Base-by-base conservation (phyloP, 2,113 vertebrate genomes). In the Lontra canadensis region DNA sequence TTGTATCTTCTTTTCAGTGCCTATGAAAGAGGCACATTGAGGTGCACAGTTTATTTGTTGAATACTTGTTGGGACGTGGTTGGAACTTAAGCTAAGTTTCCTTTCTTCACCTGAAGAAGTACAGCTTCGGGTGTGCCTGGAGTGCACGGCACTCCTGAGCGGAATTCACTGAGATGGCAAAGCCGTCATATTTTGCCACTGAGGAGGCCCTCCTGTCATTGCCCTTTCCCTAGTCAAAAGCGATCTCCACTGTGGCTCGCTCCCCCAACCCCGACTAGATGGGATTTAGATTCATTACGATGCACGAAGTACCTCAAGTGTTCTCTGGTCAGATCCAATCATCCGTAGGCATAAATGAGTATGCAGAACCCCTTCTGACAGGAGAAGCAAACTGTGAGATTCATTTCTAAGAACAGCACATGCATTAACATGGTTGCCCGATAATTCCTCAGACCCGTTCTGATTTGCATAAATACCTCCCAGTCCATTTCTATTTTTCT, bases 381-480 rank as follows among this genome's bases (percentile, higher is more conserved):
- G 96, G 93, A 96, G 95, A 96, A 97, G 97, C 78, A 87, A 97
- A 98, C 96, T 55, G 88, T 65, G 97, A 98, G 97, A 97, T 87
- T 95, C 88, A 26, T 95, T 98, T 96, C 79, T 95, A 95, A 98
- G 89, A 97, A 81, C 21, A 86, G 97, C 88, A 83, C 80, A 94
- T 98, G 86, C 94, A 95, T 96, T 90, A 96, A 96, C 65, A 73
- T 87, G 67, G 11, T 36, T 96, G 94, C 96, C 86, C 98, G 95
- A 98, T 96, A 96, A 96, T 79, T 97, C 88, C 71, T 87, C 80
- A 57, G 88, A 90, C 93, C 78, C 26, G 78, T 47, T 5, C 88
- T 95, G 79, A 96, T 98, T 98, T 98, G 95, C 97, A 98, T 98
- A 98, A 97, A 97, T 96, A 89, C 84, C 95, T 97, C 96, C 79